Conservation (phyloP, 2,113 vertebrate genomes). For the Channa maculata region DNA sequence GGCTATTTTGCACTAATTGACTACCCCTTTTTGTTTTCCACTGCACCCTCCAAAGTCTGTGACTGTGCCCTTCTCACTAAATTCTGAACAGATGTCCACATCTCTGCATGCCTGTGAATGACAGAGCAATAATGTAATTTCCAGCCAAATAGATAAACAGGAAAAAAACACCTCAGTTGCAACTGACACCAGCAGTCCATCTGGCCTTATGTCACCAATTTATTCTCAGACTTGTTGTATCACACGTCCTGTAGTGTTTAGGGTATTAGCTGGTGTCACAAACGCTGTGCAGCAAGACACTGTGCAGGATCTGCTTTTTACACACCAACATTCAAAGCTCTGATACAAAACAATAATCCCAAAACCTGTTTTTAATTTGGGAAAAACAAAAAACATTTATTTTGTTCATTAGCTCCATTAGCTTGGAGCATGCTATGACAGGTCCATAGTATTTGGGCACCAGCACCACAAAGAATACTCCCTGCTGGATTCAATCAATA, state of each 20-base stretch:
- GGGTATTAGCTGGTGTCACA: conserved; percentile 15
- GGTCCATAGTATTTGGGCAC: conserved; percentile 43
- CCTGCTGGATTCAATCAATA: conserved; percentile 70
- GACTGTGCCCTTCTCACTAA: background rate
- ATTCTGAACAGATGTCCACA: background rate
- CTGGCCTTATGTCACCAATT: conserved; percentile 17
- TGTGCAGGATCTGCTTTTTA: background rate
- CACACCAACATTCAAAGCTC: background rate
- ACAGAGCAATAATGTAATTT: background rate
- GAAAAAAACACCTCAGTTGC: conserved; percentile 9
- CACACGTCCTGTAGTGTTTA: background rate
- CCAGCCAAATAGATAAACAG: conserved; percentile 1
- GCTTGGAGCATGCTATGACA: conserved; percentile 58
- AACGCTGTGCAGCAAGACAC: conserved; percentile 3
- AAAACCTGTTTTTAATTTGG: conserved; percentile 26
- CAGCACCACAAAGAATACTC: conserved; percentile 44
- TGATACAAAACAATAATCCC: background rate
- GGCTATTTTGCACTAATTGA: background rate
- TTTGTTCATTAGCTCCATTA: conserved; percentile 52
- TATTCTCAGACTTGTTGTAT: background rate
- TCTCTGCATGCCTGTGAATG: background rate
- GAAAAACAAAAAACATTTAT: no score
- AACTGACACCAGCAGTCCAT: conserved; percentile 19
- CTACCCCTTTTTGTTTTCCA: background rate
- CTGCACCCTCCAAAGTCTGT: background rate